These are phyloP conservation scores for Heliconius ethilla DNA, from an alignment of 2,888 invertebrate genomes.

Conservation along the genomic window DNA sequence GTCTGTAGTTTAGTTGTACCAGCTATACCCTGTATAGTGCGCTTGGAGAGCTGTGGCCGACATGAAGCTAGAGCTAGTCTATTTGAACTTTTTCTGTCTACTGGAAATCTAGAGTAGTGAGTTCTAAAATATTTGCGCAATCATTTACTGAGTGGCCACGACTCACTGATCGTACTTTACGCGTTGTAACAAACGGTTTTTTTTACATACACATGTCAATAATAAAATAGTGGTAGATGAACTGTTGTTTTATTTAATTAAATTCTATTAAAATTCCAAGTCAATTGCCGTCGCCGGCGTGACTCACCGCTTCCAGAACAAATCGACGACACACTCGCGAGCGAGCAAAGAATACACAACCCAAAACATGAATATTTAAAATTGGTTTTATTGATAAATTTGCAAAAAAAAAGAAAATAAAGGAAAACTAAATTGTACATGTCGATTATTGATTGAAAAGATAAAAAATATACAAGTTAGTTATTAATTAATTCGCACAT, in stretches of 20 bases:
- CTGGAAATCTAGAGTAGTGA: too few species aligned
- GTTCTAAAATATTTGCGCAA: too few species aligned
- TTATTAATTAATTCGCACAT: constrained; percentile 76
- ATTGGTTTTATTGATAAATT: constrained; percentile 81
- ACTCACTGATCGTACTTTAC: neutral
- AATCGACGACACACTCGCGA: constrained; percentile 21
- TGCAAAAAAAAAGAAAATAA: constrained; percentile 67
- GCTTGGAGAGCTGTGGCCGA: neutral
- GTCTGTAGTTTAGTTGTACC: constrained; percentile 52
- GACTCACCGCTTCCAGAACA: constrained; percentile 55
- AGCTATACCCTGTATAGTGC: constrained; percentile 51
- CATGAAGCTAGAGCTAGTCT: neutral
- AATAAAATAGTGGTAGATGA: constrained; percentile 78
- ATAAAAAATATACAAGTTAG: constrained; percentile 79
- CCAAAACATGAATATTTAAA: constrained; percentile 68
- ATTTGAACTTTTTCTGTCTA: too few species aligned
- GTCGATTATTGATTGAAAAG: constrained; percentile 80
- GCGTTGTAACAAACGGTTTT: neutral
- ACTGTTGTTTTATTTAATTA: constrained; percentile 77
- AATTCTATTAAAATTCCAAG: constrained; percentile 75
- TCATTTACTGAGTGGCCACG: neutral
- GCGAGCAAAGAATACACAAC: constrained; percentile 43
- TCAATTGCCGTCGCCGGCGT: constrained; percentile 69
- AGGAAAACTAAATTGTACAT: constrained; percentile 77
- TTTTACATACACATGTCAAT: constrained; percentile 69